Evolutionary conservation across 2,888 invertebrate genomes (phyloP), one percentile per base, ranked within the genome.

Genomic region (Leptopilina drosophilae): DNA sequence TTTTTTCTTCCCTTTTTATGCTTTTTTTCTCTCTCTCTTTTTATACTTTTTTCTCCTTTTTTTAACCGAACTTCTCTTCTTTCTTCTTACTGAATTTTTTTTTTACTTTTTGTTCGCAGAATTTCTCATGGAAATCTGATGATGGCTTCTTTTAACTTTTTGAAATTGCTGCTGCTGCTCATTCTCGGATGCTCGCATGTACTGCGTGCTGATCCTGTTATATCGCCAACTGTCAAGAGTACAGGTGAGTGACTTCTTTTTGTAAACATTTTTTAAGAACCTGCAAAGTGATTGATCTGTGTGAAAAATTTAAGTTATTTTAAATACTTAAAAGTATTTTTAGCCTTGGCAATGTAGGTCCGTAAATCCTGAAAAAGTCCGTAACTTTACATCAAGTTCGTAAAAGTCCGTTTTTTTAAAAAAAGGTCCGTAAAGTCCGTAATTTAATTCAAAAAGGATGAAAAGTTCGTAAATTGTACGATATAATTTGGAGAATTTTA

Each of bases 161-260:
- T 89, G 84, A 88, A 87, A 82, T 83, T 89, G 77, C 84, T 89
- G 81, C 83, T 91, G 86, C 83, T 91, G 86, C 87, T 88, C 80
- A 87, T 91, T 84, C 86, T 91, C 82, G 91, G 91, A 86, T 86
- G 89, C 84, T 88, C 89, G 76, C 90, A 90, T 78, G 85, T 88
- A 20, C 84, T 90, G 59, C 86, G 84, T 77, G 90, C 90, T 20
- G 89, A 90, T 81, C 88, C 90, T 46, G 89, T 88, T 79, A 87
- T 87, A 42, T 86, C 87, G 33, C 91, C 91, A 7, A 90, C 90
- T 59, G 88, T 87, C 80, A 91, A 87, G 82, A 90, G 88, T 79
- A 84, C 86, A 67, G 91, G 91, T 91, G 82, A 90, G 90, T 78
- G 76, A 76, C 11, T 65, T 15, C 77, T 79, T 77, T 80, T 73